Conservation (phyloP, 1,140 invertebrate species). For the Diploscapter pachys region DNA sequence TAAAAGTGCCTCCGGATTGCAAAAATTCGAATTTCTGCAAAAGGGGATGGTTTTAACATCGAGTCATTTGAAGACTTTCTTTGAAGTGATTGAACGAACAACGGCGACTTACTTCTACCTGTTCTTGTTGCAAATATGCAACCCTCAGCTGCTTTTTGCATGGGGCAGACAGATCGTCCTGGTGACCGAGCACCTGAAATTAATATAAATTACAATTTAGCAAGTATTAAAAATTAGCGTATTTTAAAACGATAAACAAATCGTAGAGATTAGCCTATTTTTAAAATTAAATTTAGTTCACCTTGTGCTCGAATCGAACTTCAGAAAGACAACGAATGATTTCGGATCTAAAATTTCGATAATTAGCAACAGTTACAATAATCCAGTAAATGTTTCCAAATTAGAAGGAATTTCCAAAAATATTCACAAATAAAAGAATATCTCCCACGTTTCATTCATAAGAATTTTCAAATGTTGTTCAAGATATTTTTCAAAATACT, state of each 20-base stretch:
- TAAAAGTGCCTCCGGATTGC: too few species aligned
- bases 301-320: conserved; percentile 59
- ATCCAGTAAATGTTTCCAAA: background rate
- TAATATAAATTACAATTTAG: too few species aligned
- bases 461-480: too few species aligned
- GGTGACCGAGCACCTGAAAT: conserved; percentile 68
- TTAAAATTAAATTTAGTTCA: too few species aligned
- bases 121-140: conserved; percentile 59
- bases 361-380: conserved; percentile 11
- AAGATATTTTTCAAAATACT: background rate
- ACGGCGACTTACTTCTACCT: conserved; percentile 55
- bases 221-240: too few species aligned
- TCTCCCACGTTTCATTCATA: too few species aligned
- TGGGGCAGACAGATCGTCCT: conserved; percentile 76
- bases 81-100: conserved; percentile 13
- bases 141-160: conserved; percentile 58
- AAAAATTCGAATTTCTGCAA: too few species aligned
- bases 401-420: background rate
- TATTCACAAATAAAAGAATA: background rate
- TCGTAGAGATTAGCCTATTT: too few species aligned
- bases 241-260: too few species aligned
- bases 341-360: conserved; percentile 67
- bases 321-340: conserved; percentile 87
- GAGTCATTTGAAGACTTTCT: too few species aligned
- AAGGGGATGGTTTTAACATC: too few species aligned